Base-by-base conservation (phyloP, 2,797 vertebrate species). In the Zenarchopterus dispar region DNA sequence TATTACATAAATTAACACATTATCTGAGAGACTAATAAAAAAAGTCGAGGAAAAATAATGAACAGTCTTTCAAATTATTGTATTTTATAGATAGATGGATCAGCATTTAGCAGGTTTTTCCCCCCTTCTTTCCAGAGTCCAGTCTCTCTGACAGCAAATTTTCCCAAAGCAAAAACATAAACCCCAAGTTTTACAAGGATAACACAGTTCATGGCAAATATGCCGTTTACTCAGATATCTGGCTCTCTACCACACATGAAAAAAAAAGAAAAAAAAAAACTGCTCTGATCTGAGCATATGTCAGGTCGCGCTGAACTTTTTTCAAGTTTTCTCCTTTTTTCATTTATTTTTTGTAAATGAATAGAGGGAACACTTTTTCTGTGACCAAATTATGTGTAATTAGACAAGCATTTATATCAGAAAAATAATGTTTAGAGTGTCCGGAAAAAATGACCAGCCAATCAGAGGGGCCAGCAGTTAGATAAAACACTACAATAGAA, bases 191-290 rank as follows among this genome's bases (percentile, higher is more conserved):
- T 90, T 85, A 88, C 80, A 85, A 85, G 87, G 73, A 86, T 80
- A 67, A 83, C 72, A 82, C 43, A 79, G 85, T 86, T 92, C 87
- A 86, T 50, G 39, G 88, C 80, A 86, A 82, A 70, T 78, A 70
- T 84, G 85, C 83, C 75, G 78, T 90, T 81, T 75, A 67, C 80
- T 85, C 85, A 82, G 70, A 89, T 80, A 81, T 82, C 78, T 84
- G 84, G 67, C 70, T 78, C 63, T 58, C 31, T 78, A 78, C 64
- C 76, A 74, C 78, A 84, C 81, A 77, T 80, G 80, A 73, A 81
- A 89, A 73, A 74, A 75, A 86, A 86, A 73, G 46, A 28, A 28
- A 28, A 28, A 13, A 5, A 11, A 36, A 39, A 15, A 1, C 36
- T 39, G 36, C 36, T 13, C 36, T 16, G 48, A 80, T 74, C 64